Evolutionary conservation across 1,140 invertebrate species (phyloP), one percentile per base, ranked within the genome.

Genomic region (Forficula auricularia): DNA sequence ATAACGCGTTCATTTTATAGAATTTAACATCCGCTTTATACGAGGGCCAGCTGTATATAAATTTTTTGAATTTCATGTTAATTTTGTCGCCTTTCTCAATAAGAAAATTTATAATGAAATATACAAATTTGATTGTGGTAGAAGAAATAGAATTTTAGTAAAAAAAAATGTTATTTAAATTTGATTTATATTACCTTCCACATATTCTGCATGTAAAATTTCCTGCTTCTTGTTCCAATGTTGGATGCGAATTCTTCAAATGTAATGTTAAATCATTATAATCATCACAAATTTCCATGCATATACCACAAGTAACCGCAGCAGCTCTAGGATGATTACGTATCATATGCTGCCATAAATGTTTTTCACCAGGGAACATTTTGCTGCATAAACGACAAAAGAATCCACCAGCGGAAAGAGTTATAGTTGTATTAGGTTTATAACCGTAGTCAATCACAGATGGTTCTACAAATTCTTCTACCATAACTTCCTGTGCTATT

Each of bases 321-420:
- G 71, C 70, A 43, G 68, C 67, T 2, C 57, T 53, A 19, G 66
- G 61, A 52, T 75, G 72, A 47, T 70, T 72, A 7, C 72, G 54
- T 20, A 73, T 73, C 15, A 73, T 55, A 51, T 75, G 72, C 49
- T 73, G 71, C 72, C 72, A 75, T 0, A 73, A 52, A 47, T 73
- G 71, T 47, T 71, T 71, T 45, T 71, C 71, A 0, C 67, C 69
- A 0, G 70, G 68, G 70, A 70, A 75, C 14, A 63, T 65, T 52
- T 73, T 75, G 1, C 63, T 64, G 44, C 72, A 75, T 1, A 73
- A 66, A 42, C 72, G 69, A 46, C 72, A 75, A 33, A 19, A 43
- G 12, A 19, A 43, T 14, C 30, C 30, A 27, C 4, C 10, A 27
- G 22, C 10, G 10, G 4, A 6, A 6, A 10, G 4, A 27, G 10